Evolutionary conservation across 2,113 vertebrate genomes (phyloP).

Genomic region (Callithrix jacchus): DNA sequence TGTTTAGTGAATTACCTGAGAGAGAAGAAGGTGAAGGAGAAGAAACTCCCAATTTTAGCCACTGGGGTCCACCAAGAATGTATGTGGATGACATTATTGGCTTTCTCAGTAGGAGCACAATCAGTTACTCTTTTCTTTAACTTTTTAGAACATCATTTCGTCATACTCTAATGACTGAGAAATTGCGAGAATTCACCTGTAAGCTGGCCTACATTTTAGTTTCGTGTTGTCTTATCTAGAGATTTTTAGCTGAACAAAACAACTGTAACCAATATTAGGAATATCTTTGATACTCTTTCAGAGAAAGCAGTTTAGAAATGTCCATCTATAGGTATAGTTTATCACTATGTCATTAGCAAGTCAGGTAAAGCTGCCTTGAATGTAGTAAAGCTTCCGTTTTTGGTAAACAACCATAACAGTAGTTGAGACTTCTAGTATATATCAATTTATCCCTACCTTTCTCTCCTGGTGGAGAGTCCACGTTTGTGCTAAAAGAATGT

Average conservation of each 20-base stretch:
- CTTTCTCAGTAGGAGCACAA: background rate
- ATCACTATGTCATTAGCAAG: background rate
- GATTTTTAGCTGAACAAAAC: background rate
- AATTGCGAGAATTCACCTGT: background rate
- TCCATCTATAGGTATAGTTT: background rate
- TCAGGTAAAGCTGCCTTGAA: background rate
- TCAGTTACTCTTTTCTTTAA: background rate
- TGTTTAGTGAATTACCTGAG: constrained; percentile 92
- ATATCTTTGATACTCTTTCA: background rate
- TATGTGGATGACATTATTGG: constrained; percentile 73
- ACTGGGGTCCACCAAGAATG: constrained; percentile 95
- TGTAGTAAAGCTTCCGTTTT: background rate
- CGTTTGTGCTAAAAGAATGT: background rate
- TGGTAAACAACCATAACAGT: background rate
- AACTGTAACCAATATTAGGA: background rate
- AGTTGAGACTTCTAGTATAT: background rate
- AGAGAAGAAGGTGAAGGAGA: constrained; percentile 98
- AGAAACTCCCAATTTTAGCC: constrained; percentile 95
- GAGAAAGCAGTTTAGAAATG: background rate
- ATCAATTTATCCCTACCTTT: background rate
- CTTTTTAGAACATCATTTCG: background rate
- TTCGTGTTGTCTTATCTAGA: background rate
- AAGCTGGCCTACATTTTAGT: background rate
- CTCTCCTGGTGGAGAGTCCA: background rate
- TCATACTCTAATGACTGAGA: background rate